Conservation (phyloP, 2,888 invertebrate species). For the Sepioteuthis lessoniana region DNA sequence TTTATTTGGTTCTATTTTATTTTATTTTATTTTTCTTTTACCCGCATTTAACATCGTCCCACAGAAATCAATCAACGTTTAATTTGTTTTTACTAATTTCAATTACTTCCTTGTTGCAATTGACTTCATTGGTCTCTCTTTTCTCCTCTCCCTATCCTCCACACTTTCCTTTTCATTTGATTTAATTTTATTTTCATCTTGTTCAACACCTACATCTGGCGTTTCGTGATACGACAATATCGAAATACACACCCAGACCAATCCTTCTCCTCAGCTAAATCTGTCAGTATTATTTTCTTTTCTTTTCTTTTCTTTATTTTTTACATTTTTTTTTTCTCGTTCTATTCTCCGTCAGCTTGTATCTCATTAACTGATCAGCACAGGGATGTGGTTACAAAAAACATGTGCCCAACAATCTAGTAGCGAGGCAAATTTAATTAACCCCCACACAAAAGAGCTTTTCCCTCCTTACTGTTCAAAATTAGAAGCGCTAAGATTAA, state of each 20-base stretch:
- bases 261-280: no score
- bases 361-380: background rate
- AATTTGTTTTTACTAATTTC: slow-evolving; percentile 16
- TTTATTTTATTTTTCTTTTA: background rate
- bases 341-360: background rate
- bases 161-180: background rate
- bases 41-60: background rate
- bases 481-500: background rate
- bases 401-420: background rate
- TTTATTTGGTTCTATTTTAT: background rate
- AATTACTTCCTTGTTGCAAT: background rate
- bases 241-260: no score
- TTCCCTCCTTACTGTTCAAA: background rate
- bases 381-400: background rate
- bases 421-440: background rate
- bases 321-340: no score
- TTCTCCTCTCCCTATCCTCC: background rate
- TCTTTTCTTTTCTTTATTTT: no score
- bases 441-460: background rate
- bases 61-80: background rate
- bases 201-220: background rate
- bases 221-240: no score
- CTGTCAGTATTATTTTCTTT: no score
- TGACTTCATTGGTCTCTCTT: background rate
- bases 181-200: background rate